These are phyloP conservation scores for Sylvilagus bachmani DNA, from an alignment of 2,113 vertebrate species.

Conservation along the genomic window DNA sequence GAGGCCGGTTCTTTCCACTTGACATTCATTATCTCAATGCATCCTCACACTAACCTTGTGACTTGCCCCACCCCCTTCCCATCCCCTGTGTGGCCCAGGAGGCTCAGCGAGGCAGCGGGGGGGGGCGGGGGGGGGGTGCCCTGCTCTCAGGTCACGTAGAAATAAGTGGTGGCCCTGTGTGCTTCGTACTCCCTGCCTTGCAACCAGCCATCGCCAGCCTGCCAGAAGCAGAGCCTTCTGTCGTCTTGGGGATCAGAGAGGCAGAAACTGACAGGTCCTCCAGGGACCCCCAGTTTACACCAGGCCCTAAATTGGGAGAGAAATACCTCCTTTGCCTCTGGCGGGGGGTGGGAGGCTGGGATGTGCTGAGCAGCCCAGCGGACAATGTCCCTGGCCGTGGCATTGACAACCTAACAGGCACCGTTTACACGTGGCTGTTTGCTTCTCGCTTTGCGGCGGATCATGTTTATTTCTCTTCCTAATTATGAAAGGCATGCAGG, in stretches of 20 bases:
- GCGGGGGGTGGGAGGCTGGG: slow-evolving; percentile 36
- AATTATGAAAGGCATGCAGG: slow-evolving; percentile 81
- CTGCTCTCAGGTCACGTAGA: slow-evolving; percentile 51
- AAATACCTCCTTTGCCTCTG: background rate
- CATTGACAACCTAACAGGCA: slow-evolving; percentile 80
- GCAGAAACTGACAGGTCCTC: slow-evolving; percentile 67
- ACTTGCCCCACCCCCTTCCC: background rate
- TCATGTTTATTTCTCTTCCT: slow-evolving; percentile 83
- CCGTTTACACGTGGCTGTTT: slow-evolving; percentile 77
- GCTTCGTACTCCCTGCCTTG: background rate
- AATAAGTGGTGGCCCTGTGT: slow-evolving; percentile 53
- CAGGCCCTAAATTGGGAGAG: slow-evolving; percentile 71
- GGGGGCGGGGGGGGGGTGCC: background rate
- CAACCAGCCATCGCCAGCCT: background rate
- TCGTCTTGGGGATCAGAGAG: slow-evolving; percentile 58
- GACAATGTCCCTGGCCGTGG: slow-evolving; percentile 72
- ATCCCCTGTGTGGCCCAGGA: background rate
- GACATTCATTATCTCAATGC: slow-evolving; percentile 48
- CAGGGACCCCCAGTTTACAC: slow-evolving; percentile 56
- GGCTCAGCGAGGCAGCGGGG: background rate
- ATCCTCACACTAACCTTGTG: slow-evolving; percentile 41
- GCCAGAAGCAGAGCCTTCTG: slow-evolving; percentile 23
- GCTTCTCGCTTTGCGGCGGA: slow-evolving; percentile 74
- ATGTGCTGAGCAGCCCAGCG: slow-evolving; percentile 62
- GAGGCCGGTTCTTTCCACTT: slow-evolving; percentile 48